A percentile compares a stretch with the other conserved stretches of the same genome.
Evolutionary conservation across 1,140 invertebrate genomes (phyloP).

Genomic region (Mya arenaria): DNA sequence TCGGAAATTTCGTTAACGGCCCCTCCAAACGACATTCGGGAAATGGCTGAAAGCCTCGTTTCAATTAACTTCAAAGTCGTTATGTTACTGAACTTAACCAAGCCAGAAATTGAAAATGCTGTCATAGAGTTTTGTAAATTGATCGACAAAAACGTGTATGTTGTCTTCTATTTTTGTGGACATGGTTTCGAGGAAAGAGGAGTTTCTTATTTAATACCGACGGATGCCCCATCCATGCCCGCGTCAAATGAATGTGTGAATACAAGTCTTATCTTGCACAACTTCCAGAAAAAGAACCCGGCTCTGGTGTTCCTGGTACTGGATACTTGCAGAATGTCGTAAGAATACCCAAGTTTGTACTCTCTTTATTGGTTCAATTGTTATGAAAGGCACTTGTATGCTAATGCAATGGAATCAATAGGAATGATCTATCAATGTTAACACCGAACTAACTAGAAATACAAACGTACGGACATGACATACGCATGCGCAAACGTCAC

Average conservation of each 20-base stretch:
- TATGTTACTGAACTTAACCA: constrained; percentile 80
- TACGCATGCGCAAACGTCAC: too few relatives aligned
- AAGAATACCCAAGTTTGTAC: too few relatives aligned
- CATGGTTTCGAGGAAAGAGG: constrained; percentile 82
- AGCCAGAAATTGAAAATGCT: constrained; percentile 80
- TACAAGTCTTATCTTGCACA: constrained; percentile 69
- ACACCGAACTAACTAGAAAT: too few relatives aligned
- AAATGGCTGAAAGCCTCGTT: constrained; percentile 69
- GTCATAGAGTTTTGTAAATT: constrained; percentile 80
- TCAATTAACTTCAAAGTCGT: constrained; percentile 82
- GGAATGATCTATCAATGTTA: too few relatives aligned
- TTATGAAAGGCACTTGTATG: too few relatives aligned
- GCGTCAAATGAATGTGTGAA: constrained; percentile 79
- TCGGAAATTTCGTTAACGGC: constrained; percentile 78
- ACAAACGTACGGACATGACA: too few relatives aligned
- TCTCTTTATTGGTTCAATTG: too few relatives aligned
- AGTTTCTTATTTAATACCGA: constrained; percentile 81
- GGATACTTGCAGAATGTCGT: constrained; percentile 80
- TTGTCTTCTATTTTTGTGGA: constrained; percentile 82
- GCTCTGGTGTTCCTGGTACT: constrained; percentile 81
- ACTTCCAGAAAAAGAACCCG: constrained; percentile 77
- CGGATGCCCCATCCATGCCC: constrained; percentile 80
- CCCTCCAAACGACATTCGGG: constrained; percentile 77
- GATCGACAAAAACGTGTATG: constrained; percentile 81
- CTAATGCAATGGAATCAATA: too few relatives aligned